phyloP scores from a whole-genome alignment of 2,113 vertebrate species.

The Dipodomys merriami region DNA sequence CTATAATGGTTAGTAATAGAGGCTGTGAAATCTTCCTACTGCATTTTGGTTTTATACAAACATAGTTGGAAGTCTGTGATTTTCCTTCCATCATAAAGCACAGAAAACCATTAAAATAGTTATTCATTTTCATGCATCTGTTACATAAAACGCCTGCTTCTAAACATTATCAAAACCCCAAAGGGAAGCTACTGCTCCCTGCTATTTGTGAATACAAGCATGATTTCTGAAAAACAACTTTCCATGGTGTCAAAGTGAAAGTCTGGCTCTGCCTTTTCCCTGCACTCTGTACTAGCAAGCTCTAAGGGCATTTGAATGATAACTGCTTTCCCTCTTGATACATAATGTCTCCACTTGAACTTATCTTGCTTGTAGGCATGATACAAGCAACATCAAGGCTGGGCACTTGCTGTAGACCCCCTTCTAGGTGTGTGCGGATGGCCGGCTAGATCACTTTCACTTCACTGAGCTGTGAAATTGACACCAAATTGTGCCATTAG shows the following conservation, averaged over 20 bases:
- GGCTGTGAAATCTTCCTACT: background rate
- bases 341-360: conserved; percentile 63
- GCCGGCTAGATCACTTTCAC: conserved; percentile 73
- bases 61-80: background rate
- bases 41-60: conserved; percentile 55
- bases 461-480: conserved; percentile 83
- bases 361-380: conserved; percentile 74
- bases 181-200: conserved; percentile 60
- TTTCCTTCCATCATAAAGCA: background rate
- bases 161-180: conserved; percentile 59
- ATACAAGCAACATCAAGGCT: conserved; percentile 58
- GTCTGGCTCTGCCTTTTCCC: background rate
- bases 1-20: conserved; percentile 14
- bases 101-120: conserved; percentile 55
- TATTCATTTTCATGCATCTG: conserved; percentile 42
- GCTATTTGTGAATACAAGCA: conserved; percentile 58
- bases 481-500: conserved; percentile 78
- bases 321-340: conserved; percentile 66
- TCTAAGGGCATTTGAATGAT: conserved; percentile 75
- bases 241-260: conserved; percentile 9
- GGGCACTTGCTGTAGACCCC: conserved; percentile 49
- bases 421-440: conserved; percentile 63
- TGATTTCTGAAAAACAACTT: conserved; percentile 62
- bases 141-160: conserved; percentile 64
- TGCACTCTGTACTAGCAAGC: background rate